A percentile compares a stretch with the other conserved stretches of the same genome.
Conservation (phyloP, 2,113 vertebrate genomes). For the Platichthys flesus region DNA sequence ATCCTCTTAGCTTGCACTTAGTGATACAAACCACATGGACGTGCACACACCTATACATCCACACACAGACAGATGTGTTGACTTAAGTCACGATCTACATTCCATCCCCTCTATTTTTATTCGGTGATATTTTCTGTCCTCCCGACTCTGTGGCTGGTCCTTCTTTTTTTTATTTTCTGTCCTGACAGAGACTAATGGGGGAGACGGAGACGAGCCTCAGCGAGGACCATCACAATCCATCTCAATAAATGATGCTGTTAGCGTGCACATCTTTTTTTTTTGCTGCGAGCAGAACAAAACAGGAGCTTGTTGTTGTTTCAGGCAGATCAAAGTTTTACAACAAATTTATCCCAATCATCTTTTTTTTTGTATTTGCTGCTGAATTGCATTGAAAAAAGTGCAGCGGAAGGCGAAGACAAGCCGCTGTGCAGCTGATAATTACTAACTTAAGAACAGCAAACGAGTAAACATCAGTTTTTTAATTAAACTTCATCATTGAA, state of each 20-base stretch:
- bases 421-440: not conserved
- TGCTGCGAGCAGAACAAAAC: not conserved
- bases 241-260: constrained; percentile 17
- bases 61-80: not conserved
- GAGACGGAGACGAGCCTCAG: constrained; percentile 8
- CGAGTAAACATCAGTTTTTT: not conserved
- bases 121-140: constrained; percentile 8
- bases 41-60: constrained; percentile 2
- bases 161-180: not conserved
- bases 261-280: constrained; percentile 15
- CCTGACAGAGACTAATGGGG: constrained; percentile 42
- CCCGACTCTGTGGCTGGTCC: not conserved
- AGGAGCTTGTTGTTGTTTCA: constrained; percentile 1
- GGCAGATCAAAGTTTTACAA: not conserved
- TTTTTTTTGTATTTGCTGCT: not conserved
- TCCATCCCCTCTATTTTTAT: not conserved
- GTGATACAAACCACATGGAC: constrained; percentile 22
- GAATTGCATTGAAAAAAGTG: not conserved
- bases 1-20: constrained; percentile 63
- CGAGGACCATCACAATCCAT: constrained; percentile 19
- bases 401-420: not conserved
- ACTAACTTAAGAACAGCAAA: not conserved
- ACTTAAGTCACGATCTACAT: constrained; percentile 32
- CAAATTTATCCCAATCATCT: not conserved
- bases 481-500: not conserved